Evolutionary conservation across 2,888 invertebrate genomes (phyloP).

Genomic region (Cancer borealis): DNA sequence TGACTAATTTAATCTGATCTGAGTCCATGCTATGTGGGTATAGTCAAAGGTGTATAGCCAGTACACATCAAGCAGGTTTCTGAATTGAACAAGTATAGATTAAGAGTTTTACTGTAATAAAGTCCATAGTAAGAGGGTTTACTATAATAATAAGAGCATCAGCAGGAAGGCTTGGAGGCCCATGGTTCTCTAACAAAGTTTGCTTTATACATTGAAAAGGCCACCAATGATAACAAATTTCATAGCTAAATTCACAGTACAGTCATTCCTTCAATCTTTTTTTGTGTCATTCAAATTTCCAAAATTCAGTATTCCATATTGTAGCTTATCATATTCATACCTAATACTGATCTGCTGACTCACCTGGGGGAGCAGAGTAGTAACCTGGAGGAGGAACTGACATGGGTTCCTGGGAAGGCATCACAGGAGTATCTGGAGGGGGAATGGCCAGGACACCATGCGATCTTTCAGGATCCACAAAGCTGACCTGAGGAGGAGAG

Average conservation of each 20-base stretch:
- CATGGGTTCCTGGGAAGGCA: constrained; percentile 57
- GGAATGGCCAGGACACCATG: constrained; percentile 61
- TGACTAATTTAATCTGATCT: neutral
- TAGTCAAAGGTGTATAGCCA: neutral
- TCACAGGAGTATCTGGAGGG: constrained; percentile 51
- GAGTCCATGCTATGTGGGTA: neutral
- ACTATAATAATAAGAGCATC: neutral
- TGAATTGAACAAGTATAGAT: neutral
- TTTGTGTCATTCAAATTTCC: neutral
- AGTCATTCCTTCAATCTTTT: neutral
- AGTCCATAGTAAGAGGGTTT: too few relatives aligned
- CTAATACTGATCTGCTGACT: neutral
- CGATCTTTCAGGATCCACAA: constrained; percentile 54
- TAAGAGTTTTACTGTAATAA: neutral
- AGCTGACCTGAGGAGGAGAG: constrained; percentile 61
- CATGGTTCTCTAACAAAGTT: neutral
- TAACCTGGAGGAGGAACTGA: constrained; percentile 57
- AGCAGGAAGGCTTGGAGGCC: neutral
- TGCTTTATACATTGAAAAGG: neutral
- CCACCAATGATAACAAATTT: neutral
- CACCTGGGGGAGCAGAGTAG: constrained; percentile 62
- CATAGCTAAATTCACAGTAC: neutral
- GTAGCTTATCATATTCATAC: neutral
- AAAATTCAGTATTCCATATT: neutral
- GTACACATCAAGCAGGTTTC: neutral